Base-by-base conservation (phyloP, 2,113 vertebrate species). In the Phaethon lepturus region DNA sequence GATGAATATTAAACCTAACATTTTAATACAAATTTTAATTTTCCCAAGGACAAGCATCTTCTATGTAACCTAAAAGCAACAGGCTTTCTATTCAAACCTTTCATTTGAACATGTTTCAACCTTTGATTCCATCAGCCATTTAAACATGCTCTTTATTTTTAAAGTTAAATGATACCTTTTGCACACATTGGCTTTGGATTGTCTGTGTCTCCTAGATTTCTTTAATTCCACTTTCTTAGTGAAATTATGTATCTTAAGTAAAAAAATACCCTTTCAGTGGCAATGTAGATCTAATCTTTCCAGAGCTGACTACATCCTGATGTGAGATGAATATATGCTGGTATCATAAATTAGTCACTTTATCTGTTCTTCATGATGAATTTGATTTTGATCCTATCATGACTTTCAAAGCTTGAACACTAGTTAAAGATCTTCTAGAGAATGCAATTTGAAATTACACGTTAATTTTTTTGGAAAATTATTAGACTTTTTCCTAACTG, bases 331-430 rank as follows among this genome's bases (percentile, higher is more conserved):
- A 64, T 84, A 69, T 33, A 50, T 35, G 73, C 19, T 35, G 12
- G 53, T 74, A 71, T 11, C 20, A 74, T 55, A 82, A 75, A 52
- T 74, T 35, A 79, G 14, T 75, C 33, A 22, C 29, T 89, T 88
- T 17, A 14, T 47, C 28, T 80, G 72, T 49, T 78, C 59, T 71
- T 91, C 22, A 15, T 76, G 66, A 53, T 1, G 2, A 68, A 23
- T 75, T 94, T 91, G 7, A 73, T 69, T 93, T 91, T 95, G 86
- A 89, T 92, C 67, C 19, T 81, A 47, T 69, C 60, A 78, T 78
- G 68, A 91, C 16, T 63, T 93, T 59, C 52, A 78, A 74, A 92
- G 38, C n/a, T 72, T 81, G 69, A 92, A 84, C 25, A 81, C 26
- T 67, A 60, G 40, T 73, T 90, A 81, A 90, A 77, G 52, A 59